phyloP scores from a whole-genome alignment of 2,888 invertebrate genomes.

The Ectemnius continuus region DNA sequence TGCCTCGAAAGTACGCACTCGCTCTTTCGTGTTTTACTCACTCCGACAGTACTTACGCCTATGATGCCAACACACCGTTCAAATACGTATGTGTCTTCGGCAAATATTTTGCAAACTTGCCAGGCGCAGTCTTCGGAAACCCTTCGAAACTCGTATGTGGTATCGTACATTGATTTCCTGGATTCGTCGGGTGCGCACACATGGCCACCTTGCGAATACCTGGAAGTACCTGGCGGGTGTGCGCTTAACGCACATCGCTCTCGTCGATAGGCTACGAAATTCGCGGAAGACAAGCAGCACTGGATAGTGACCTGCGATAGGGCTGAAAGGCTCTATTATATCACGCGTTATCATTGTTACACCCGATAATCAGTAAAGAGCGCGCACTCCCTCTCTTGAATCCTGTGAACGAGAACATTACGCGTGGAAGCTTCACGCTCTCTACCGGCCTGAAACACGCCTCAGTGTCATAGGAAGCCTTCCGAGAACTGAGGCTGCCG shows the following conservation, averaged over 20 bases:
- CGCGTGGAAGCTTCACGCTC: too few species aligned
- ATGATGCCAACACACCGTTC: conserved; percentile 12
- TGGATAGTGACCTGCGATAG: background rate
- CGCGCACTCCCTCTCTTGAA: too few species aligned
- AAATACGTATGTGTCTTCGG: conserved; percentile 23
- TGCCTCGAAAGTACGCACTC: too few species aligned
- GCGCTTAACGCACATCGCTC: conserved; percentile 10
- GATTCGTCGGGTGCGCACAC: conserved; percentile 10
- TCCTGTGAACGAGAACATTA: too few species aligned
- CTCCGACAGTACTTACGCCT: conserved; percentile 11
- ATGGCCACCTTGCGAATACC: conserved; percentile 11
- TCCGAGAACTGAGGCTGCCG: too few species aligned
- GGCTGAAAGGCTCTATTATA: conserved; percentile 1
- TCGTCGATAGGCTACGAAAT: background rate
- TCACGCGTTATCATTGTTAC: background rate
- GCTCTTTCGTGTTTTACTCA: too few species aligned
- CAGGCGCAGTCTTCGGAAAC: background rate
- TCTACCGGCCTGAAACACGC: too few species aligned
- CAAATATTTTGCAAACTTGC: conserved; percentile 34
- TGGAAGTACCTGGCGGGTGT: conserved; percentile 23
- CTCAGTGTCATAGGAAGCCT: too few species aligned
- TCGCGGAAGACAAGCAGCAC: background rate
- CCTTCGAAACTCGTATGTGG: conserved; percentile 18
- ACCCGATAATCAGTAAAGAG: too few species aligned
- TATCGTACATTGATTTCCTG: conserved; percentile 29